phyloP scores from a whole-genome alignment of 2,797 vertebrate species.

The Amblyraja radiata region DNA sequence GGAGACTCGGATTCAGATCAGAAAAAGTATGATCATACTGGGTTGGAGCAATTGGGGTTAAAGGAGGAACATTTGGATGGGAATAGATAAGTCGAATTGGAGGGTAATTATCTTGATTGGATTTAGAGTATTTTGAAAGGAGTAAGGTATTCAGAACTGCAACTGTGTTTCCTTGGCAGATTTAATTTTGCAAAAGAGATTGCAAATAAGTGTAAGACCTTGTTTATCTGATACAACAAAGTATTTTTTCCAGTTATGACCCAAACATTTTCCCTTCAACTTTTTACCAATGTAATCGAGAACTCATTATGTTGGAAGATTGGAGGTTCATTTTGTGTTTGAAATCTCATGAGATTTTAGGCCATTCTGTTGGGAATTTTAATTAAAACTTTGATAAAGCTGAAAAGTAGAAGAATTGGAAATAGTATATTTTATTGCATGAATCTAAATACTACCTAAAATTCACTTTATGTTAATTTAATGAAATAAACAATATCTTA shows the following conservation, averaged over 20 bases:
- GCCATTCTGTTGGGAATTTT: neutral
- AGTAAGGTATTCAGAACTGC: no score
- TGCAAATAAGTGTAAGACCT: neutral
- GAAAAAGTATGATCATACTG: neutral
- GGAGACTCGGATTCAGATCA: neutral
- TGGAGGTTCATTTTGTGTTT: neutral
- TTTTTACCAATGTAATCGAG: neutral
- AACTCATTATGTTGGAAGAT: neutral
- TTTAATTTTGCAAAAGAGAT: neutral
- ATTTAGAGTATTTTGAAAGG: no score
- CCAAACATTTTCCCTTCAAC: neutral
- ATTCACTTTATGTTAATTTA: neutral
- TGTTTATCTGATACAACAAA: neutral
- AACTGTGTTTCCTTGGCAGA: neutral
- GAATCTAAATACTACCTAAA: neutral
- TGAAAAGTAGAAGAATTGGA: neutral
- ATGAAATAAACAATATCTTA: neutral
- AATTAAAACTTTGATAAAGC: neutral
- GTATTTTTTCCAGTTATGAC: neutral
- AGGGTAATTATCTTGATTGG: no score
- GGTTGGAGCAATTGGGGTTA: no score
- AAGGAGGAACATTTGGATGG: no score
- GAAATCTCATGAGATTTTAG: neutral
- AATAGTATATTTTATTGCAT: neutral
- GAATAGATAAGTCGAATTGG: no score